Percentiles rank a stretch among this genome's conserved stretches.
These are phyloP conservation scores for Acleris cristana DNA, from an alignment of 2,888 invertebrate species.

Conservation along the genomic window DNA sequence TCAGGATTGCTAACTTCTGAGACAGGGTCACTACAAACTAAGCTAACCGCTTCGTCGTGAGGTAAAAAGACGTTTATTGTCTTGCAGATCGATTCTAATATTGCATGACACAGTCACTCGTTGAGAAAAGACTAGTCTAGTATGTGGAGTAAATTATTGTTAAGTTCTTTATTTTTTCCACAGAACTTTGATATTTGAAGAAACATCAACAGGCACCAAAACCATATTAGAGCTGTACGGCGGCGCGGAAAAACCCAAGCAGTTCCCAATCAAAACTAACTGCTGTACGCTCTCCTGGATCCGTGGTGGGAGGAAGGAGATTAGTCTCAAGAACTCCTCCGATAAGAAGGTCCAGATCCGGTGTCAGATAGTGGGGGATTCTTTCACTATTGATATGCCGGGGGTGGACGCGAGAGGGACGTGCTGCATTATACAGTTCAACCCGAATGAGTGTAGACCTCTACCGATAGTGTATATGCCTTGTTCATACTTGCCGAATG, in stretches of 20 bases:
- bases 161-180: slow-evolving; percentile 36
- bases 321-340: slow-evolving; percentile 68
- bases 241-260: slow-evolving; percentile 58
- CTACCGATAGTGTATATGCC: slow-evolving; percentile 67
- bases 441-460: slow-evolving; percentile 62
- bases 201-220: slow-evolving; percentile 54
- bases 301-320: slow-evolving; percentile 65
- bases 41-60: too few species aligned
- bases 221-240: slow-evolving; percentile 59
- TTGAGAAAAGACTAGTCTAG: not conserved
- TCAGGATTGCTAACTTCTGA: too few species aligned
- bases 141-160: not conserved
- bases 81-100: too few species aligned
- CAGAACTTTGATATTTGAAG: slow-evolving; percentile 70
- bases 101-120: too few species aligned
- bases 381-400: slow-evolving; percentile 67
- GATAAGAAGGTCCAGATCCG: slow-evolving; percentile 66
- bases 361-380: slow-evolving; percentile 71
- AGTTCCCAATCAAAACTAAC: slow-evolving; percentile 72
- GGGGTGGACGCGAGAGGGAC: slow-evolving; percentile 61
- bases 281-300: slow-evolving; percentile 67
- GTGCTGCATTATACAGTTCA: slow-evolving; percentile 60
- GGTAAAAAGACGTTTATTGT: too few species aligned
- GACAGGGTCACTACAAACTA: too few species aligned
- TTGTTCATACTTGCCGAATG: slow-evolving; percentile 53